Evolutionary conservation across 2,888 invertebrate genomes (phyloP).

Genomic region (Steromphala cineraria): DNA sequence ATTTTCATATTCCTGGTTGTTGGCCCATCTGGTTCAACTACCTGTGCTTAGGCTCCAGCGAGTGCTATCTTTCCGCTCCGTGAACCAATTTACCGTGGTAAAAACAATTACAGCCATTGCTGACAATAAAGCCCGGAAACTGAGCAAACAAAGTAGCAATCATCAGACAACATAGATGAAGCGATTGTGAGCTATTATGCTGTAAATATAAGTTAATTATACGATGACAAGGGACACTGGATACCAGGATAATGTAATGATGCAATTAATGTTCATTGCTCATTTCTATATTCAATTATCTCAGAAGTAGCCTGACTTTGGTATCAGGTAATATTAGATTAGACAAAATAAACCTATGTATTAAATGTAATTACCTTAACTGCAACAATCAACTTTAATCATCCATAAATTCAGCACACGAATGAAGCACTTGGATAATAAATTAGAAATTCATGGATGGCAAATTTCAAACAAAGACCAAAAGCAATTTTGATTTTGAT

Average conservation of each 20-base stretch:
- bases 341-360: slow-evolving; percentile 10
- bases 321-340: slow-evolving; percentile 14
- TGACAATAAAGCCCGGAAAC: slow-evolving; percentile 12
- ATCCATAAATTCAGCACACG: too few relatives aligned
- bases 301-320: background rate
- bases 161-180: background rate
- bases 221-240: slow-evolving; percentile 1
- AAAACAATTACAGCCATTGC: slow-evolving; percentile 14
- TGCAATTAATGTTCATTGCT: slow-evolving; percentile 15
- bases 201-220: slow-evolving; percentile 20
- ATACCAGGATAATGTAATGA: slow-evolving; percentile 12
- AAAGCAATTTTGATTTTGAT: too few relatives aligned
- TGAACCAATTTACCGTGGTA: background rate
- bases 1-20: slow-evolving; percentile 9
- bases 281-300: slow-evolving; percentile 13
- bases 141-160: slow-evolving; percentile 8
- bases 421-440: too few relatives aligned
- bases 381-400: too few relatives aligned
- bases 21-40: background rate
- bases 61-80: slow-evolving; percentile 11
- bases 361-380: slow-evolving; percentile 9
- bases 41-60: background rate
- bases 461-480: too few relatives aligned
- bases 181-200: slow-evolving; percentile 8
- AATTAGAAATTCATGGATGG: too few relatives aligned